Evolutionary conservation across 2,113 vertebrate species (phyloP).

Genomic region (Nannobrachium achirus): DNA sequence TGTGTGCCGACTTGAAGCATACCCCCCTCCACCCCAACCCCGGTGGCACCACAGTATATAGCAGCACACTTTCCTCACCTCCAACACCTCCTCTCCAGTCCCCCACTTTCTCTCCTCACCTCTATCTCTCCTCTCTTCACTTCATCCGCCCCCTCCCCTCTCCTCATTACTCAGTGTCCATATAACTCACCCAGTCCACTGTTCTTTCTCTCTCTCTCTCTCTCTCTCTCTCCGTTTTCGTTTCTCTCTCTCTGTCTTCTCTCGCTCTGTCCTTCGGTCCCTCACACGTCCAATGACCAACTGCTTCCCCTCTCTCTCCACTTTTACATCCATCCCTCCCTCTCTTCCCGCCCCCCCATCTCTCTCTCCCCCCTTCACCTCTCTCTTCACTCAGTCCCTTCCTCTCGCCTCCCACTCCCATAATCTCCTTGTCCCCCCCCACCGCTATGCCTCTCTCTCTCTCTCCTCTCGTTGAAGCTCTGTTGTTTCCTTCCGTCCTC

Average conservation of each 20-base stretch:
- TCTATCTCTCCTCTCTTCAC: constrained; percentile 16
- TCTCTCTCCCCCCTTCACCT: constrained; percentile 19
- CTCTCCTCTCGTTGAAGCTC: no score
- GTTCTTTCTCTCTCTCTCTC: constrained; percentile 10
- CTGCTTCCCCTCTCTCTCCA: constrained; percentile 27
- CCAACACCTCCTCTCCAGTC: constrained; percentile 7
- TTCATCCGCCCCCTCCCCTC: constrained; percentile 7
- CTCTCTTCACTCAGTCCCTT: constrained; percentile 17
- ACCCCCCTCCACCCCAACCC: constrained; percentile 53
- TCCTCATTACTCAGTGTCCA: constrained; percentile 69
- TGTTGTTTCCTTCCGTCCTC: no score
- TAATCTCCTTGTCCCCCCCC: no score
- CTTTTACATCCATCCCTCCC: background rate
- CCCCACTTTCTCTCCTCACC: constrained; percentile 9
- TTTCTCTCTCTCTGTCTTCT: constrained; percentile 3
- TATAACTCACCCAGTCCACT: constrained; percentile 54
- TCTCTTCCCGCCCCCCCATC: background rate
- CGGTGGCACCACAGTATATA: constrained; percentile 45
- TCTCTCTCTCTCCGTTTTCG: background rate
- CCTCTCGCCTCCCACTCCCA: constrained; percentile 32
- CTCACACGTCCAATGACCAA: constrained; percentile 67
- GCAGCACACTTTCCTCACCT: constrained; percentile 51
- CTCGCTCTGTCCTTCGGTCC: constrained; percentile 47
- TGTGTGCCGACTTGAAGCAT: constrained; percentile 28
- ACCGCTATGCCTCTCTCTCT: no score